Base-by-base conservation (phyloP, 2,888 invertebrate species). In the Drosophila gaucha region DNA sequence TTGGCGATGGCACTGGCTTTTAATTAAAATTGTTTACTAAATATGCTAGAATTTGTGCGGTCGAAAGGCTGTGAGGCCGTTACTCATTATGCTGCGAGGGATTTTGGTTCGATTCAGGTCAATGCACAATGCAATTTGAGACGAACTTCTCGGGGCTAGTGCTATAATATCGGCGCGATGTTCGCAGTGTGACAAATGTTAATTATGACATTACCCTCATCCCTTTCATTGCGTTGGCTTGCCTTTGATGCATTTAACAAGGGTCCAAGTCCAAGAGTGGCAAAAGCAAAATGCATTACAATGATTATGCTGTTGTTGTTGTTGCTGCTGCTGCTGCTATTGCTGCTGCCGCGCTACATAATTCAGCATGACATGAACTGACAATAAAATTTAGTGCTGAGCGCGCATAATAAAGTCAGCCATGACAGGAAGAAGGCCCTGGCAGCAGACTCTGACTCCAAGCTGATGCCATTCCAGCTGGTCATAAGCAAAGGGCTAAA, bases 341-440 rank as follows among this genome's bases (percentile, higher is more conserved):
- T 68, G 51, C 38, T 74, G 56, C 66, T 83, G 80, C 71, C 68
- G 63, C 76, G 79, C 82, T 89, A 89, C 85, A 91, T 90, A 89
- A 91, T 90, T 90, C 82, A 90, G 77, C 75, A 83, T 83, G 89
- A 91, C 90, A 91, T 87, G 86, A 88, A 91, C 90, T 89, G 90
- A 91, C 89, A 90, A 91, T 91, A 91, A 91, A 90, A 90, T 91
- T 90, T 90, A 91, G 87, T 90, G 88, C 89, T 90, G 89, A 89
- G 86, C 90, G 86, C 80, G 88, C 89, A 89, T 88, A 90, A 90
- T 90, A 90, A 90, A 88, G 82, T 80, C 75, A 72, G 67, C 68
- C 63, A 68, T 63, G 63, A 67, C 67, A 67, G 62, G 64, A 67
- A 60, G 77, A 50, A 50, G 67, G 67, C 57, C 51, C 62, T 62